A percentile compares a stretch with the other conserved stretches of the same genome.
Evolutionary conservation across 1,140 invertebrate genomes (phyloP).

Genomic region (Dreissena rostriformis): DNA sequence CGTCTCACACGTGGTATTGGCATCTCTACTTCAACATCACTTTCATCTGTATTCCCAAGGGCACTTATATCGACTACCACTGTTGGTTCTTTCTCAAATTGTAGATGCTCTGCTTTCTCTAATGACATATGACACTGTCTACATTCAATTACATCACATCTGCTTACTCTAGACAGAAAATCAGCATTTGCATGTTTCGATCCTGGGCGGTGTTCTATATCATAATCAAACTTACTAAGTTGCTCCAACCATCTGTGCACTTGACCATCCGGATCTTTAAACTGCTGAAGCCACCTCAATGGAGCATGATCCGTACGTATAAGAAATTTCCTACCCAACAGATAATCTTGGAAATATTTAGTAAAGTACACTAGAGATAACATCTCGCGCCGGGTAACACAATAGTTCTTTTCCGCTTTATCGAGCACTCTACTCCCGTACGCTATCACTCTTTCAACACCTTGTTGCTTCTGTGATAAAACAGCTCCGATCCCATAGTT

Average conservation of each 20-base stretch:
- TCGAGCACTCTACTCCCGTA: constrained; percentile 41
- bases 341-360: constrained; percentile 37
- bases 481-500: constrained; percentile 24
- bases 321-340: constrained; percentile 25
- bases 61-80: constrained; percentile 2
- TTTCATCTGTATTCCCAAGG: background rate
- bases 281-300: constrained; percentile 25
- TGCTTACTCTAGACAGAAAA: constrained; percentile 7
- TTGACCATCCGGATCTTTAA: constrained; percentile 20
- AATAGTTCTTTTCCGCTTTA: constrained; percentile 21
- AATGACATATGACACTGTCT: constrained; percentile 38
- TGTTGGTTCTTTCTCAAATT: no score
- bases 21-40: constrained; percentile 1
- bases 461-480: constrained; percentile 15
- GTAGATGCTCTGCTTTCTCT: background rate
- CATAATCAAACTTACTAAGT: constrained; percentile 33
- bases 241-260: constrained; percentile 27
- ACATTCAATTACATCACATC: constrained; percentile 5
- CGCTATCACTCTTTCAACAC: constrained; percentile 36
- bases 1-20: background rate
- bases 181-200: constrained; percentile 24
- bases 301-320: constrained; percentile 12
- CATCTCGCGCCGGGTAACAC: constrained; percentile 28
- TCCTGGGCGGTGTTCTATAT: constrained; percentile 21
- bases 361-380: constrained; percentile 27